A percentile compares a stretch with the other conserved stretches of the same genome.
Conservation (phyloP, 37 sponge, comb jelly and placozoan species). For the Spongilla lacustris region DNA sequence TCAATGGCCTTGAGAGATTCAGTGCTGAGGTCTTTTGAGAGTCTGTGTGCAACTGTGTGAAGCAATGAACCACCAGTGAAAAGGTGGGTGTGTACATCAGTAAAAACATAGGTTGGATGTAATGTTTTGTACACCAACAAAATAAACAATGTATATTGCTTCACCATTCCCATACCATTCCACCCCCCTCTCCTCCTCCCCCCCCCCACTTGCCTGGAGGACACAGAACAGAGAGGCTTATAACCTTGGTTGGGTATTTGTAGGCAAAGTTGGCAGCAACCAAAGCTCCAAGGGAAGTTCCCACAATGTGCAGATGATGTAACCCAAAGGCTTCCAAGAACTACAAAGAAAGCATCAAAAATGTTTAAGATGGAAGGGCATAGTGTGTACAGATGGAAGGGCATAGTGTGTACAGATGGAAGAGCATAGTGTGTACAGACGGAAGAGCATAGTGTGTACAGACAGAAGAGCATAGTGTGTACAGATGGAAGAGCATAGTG, state of each 20-base stretch:
- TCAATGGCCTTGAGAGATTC: slow-evolving; percentile 43
- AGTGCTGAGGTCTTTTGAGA: slow-evolving; percentile 35
- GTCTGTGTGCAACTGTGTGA: slow-evolving; percentile 36
- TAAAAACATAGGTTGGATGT: too few species aligned
- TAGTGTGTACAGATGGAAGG: too few species aligned
- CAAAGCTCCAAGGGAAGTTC: slow-evolving; percentile 65
- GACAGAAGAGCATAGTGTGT: too few species aligned
- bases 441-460: too few species aligned
- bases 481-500: too few species aligned
- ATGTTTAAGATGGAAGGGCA: too few species aligned
- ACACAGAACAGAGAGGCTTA: slow-evolving; percentile 58
- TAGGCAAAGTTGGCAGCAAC: slow-evolving; percentile 42
- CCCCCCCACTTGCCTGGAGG: slow-evolving; percentile 60
- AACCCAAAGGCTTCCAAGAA: slow-evolving; percentile 53
- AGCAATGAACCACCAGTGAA: too few species aligned
- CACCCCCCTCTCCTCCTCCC: background rate
- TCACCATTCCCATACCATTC: background rate
- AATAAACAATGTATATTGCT: too few species aligned
- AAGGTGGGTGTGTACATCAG: too few species aligned
- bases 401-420: too few species aligned
- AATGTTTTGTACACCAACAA: too few species aligned
- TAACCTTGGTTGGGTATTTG: slow-evolving; percentile 15
- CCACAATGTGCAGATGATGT: slow-evolving; percentile 57
- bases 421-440: too few species aligned
- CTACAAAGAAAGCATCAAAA: slow-evolving; percentile 18